A percentile compares a stretch with the other conserved stretches of the same genome.
These are phyloP conservation scores for Himalopsyche anomala DNA, from an alignment of 2,888 invertebrate genomes.

Conservation along the genomic window DNA sequence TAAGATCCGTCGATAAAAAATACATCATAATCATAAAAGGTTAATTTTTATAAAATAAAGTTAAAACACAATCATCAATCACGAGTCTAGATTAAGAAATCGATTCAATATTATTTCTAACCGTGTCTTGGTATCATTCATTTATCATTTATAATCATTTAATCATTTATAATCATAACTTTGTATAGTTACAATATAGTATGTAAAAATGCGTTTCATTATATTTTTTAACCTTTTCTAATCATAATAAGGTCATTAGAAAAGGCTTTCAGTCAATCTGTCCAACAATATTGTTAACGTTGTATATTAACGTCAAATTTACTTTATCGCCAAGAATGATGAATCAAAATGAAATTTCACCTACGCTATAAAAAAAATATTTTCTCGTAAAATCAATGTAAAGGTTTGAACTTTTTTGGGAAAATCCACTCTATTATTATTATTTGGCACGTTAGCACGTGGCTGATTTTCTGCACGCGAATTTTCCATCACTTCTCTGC, in stretches of 20 bases:
- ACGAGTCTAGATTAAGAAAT: no score
- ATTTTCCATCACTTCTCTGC: not conserved
- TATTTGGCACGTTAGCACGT: not conserved
- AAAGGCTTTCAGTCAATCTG: not conserved
- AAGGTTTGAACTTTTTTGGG: not conserved
- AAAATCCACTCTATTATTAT: not conserved
- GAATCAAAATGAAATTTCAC: not conserved
- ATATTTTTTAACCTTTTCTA: not conserved
- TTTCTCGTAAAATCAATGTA: not conserved
- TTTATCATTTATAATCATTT: no score
- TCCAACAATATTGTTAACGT: not conserved
- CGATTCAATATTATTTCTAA: no score
- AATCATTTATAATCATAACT: no score
- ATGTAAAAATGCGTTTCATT: no score
- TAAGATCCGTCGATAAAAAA: no score
- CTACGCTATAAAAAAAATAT: not conserved
- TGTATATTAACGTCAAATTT: slow-evolving; percentile 10
- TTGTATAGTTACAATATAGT: no score
- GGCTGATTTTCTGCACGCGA: not conserved
- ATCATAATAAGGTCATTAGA: not conserved
- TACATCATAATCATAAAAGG: no score
- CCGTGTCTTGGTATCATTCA: no score
- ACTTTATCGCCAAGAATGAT: slow-evolving; percentile 9
- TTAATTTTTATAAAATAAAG: no score
- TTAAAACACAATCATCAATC: no score